Conservation (phyloP, 1,140 invertebrate species). For the Ceratitis capitata region DNA sequence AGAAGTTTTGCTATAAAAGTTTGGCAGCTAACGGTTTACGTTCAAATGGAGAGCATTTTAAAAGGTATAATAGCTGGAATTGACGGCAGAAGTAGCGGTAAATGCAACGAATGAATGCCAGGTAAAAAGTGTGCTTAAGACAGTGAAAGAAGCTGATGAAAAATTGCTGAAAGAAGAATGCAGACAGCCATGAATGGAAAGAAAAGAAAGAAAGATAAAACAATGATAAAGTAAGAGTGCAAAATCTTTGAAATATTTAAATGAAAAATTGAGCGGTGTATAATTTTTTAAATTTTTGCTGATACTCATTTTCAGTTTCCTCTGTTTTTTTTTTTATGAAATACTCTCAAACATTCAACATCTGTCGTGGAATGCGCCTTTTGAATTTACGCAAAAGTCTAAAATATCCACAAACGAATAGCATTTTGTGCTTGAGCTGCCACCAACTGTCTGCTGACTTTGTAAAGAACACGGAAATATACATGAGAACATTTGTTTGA, state of each 20-base stretch:
- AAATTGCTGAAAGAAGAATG: neutral
- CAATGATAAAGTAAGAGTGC: neutral
- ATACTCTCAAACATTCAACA: too few species aligned
- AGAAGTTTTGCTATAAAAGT: conserved; percentile 15
- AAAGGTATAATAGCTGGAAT: neutral
- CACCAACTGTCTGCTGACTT: conserved; percentile 28
- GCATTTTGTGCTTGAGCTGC: neutral
- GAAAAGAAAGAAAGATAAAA: neutral
- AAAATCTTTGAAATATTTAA: neutral
- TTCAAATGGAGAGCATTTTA: neutral
- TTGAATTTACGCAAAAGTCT: neutral
- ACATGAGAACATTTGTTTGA: neutral
- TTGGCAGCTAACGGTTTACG: neutral
- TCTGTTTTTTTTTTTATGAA: neutral
- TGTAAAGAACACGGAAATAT: neutral
- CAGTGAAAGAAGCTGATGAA: neutral
- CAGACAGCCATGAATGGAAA: neutral
- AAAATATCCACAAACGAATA: neutral
- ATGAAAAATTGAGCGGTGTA: neutral
- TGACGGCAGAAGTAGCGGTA: neutral
- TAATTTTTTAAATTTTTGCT: neutral
- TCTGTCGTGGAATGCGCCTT: neutral
- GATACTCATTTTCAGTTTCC: neutral
- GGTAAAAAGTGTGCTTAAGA: neutral
- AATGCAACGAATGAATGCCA: neutral